Percentiles rank a stretch among this genome's conserved stretches.
Conservation (phyloP, 2,797 vertebrate species). For the Spheniscus humboldti region DNA sequence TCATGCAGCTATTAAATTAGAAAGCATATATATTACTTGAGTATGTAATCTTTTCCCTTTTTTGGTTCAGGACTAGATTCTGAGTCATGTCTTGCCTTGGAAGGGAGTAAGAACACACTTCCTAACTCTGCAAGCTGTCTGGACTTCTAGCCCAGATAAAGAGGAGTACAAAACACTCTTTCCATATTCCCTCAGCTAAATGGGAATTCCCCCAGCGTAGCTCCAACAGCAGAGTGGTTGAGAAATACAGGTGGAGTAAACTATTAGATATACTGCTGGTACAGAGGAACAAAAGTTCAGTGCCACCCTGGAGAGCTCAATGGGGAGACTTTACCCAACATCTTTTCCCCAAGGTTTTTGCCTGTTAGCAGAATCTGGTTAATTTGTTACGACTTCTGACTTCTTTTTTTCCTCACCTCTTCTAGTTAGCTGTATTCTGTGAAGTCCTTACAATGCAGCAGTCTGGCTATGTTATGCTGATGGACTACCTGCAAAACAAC, state of each 20-base stretch:
- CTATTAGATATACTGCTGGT: not conserved
- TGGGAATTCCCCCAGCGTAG: not conserved
- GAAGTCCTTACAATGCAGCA: slow-evolving; percentile 98
- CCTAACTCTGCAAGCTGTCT: not conserved
- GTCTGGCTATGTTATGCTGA: slow-evolving; percentile 94
- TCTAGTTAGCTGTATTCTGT: slow-evolving; percentile 90
- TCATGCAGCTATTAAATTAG: not conserved
- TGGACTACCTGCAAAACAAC: slow-evolving; percentile 98
- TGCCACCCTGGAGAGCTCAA: not conserved
- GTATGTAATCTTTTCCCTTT: not conserved
- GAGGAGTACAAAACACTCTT: not conserved
- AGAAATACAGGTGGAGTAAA: not conserved
- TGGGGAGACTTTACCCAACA: not conserved
- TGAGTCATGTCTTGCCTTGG: not conserved
- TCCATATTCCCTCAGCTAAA: not conserved
- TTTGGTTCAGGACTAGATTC: not conserved
- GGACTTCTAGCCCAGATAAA: not conserved
- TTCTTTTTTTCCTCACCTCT: not conserved
- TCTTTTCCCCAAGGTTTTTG: not conserved
- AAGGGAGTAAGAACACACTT: not conserved
- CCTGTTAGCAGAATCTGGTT: not conserved
- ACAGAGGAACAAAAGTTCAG: not conserved
- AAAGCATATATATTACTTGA: not conserved
- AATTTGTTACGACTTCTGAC: not conserved
- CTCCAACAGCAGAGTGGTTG: not conserved